Conservation (phyloP, 2,888 invertebrate genomes). For the Hypolimnas misippus region DNA sequence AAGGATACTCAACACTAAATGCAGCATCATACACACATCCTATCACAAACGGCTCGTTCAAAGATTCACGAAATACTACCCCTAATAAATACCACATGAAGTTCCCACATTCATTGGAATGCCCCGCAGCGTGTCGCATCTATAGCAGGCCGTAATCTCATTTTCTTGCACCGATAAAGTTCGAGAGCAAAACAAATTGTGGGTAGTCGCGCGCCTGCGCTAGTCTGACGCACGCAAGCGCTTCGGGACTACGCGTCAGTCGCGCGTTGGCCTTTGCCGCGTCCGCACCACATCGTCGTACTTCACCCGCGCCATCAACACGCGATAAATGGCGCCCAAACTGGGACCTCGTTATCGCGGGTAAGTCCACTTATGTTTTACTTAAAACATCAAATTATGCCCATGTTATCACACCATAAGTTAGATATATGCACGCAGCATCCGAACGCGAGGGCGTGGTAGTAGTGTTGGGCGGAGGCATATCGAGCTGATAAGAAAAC, state of each 20-base stretch:
- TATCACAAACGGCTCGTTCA: conserved; percentile 50
- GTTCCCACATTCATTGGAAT: conserved; percentile 64
- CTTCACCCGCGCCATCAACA: conserved; percentile 58
- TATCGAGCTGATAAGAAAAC: conserved; percentile 75
- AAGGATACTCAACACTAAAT: conserved; percentile 6
- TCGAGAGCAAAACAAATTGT: conserved; percentile 75
- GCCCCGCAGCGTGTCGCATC: conserved; percentile 64
- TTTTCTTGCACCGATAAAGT: conserved; percentile 60
- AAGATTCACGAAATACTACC: conserved; percentile 28
- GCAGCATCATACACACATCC: conserved; percentile 23
- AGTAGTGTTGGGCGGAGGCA: conserved; percentile 61
- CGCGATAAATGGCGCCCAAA: conserved; percentile 80
- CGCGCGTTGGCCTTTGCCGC: conserved; percentile 69
- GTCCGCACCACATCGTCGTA: conserved; percentile 52
- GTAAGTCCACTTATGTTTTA: conserved; percentile 59
- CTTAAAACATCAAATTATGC: conserved; percentile 17
- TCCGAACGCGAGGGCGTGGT: conserved; percentile 76
- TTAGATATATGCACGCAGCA: conserved; percentile 62
- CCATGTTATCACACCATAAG: conserved; percentile 5
- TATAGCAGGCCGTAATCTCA: conserved; percentile 70
- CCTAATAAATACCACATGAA: conserved; percentile 58
- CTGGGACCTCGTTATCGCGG: conserved; percentile 71
- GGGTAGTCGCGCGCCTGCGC: conserved; percentile 71
- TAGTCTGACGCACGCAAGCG: conserved; percentile 62
- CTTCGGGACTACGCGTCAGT: conserved; percentile 63